phyloP scores from a whole-genome alignment of 2,888 invertebrate species.

The Ophioninae sp. region DNA sequence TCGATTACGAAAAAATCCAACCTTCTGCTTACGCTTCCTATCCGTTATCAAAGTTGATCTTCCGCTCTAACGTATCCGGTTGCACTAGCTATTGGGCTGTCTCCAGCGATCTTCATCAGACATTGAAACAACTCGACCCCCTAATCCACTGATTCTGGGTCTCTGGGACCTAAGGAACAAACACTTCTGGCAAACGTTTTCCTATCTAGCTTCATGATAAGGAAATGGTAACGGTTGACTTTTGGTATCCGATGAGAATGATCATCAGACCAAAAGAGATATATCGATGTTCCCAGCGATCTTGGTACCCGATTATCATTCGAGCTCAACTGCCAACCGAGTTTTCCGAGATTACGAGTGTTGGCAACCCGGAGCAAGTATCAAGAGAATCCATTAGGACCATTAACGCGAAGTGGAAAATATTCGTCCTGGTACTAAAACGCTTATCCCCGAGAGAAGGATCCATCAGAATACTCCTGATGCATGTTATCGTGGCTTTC shows the following conservation, averaged over 20 bases:
- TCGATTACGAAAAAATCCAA: neutral
- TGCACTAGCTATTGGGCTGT: conserved; percentile 38
- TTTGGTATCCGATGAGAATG: conserved; percentile 1
- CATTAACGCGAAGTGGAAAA: conserved; percentile 1
- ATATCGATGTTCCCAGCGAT: neutral
- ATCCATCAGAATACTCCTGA: neutral
- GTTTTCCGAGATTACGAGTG: conserved; percentile 26
- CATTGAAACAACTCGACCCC: conserved; percentile 31
- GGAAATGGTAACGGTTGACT: too few relatives aligned
- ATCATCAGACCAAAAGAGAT: neutral
- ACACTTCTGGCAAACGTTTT: too few relatives aligned
- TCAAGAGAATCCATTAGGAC: conserved; percentile 35
- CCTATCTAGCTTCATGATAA: too few relatives aligned
- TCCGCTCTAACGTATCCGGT: neutral
- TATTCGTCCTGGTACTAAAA: too few relatives aligned
- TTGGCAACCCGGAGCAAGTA: conserved; percentile 7
- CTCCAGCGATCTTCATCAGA: conserved; percentile 45
- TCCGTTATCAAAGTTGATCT: neutral
- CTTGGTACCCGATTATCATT: neutral
- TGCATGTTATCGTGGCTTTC: conserved; percentile 48
- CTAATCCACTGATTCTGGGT: conserved; percentile 32
- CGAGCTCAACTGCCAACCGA: neutral
- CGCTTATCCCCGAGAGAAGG: too few relatives aligned
- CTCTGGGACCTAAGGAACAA: too few relatives aligned
- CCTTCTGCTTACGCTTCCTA: too few relatives aligned